Percentiles rank a stretch among this genome's conserved stretches.
phyloP scores from a whole-genome alignment of 2,113 vertebrate species.

The Thalassarche chlororhynchos region DNA sequence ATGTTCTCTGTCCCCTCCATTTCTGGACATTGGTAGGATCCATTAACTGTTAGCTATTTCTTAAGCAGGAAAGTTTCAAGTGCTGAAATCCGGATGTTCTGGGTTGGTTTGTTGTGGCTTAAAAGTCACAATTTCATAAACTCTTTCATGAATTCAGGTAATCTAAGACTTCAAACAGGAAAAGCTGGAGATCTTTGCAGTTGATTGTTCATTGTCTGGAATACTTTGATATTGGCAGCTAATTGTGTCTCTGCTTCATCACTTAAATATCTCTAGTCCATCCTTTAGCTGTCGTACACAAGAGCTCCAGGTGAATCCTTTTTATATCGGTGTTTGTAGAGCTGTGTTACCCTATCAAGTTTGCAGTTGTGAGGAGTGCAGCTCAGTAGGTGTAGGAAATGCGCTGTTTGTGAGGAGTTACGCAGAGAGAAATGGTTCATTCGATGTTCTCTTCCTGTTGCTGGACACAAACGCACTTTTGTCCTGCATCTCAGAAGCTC shows the following conservation, averaged over 20 bases:
- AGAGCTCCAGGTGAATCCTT: neutral
- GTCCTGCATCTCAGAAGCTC: neutral
- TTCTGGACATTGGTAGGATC: neutral
- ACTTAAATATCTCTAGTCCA: neutral
- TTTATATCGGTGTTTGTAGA: neutral
- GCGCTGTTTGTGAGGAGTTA: neutral
- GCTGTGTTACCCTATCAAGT: neutral
- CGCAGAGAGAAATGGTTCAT: rapidly evolving
- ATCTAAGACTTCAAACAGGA: neutral
- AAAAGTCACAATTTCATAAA: neutral
- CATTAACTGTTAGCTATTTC: neutral
- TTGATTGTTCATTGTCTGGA: neutral
- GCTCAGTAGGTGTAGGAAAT: neutral
- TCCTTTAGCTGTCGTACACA: neutral
- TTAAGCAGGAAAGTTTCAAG: neutral
- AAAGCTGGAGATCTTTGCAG: neutral
- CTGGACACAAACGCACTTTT: neutral
- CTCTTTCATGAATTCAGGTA: neutral
- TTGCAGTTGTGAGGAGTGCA: neutral
- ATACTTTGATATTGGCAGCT: neutral
- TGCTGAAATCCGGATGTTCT: neutral
- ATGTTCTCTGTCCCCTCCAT: neutral
- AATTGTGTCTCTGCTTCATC: neutral
- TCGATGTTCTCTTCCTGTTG: neutral
- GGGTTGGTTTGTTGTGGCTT: neutral